Evolutionary conservation across 2,888 invertebrate genomes (phyloP), one percentile per base, ranked within the genome.

Genomic region (Crepidodera aurea): DNA sequence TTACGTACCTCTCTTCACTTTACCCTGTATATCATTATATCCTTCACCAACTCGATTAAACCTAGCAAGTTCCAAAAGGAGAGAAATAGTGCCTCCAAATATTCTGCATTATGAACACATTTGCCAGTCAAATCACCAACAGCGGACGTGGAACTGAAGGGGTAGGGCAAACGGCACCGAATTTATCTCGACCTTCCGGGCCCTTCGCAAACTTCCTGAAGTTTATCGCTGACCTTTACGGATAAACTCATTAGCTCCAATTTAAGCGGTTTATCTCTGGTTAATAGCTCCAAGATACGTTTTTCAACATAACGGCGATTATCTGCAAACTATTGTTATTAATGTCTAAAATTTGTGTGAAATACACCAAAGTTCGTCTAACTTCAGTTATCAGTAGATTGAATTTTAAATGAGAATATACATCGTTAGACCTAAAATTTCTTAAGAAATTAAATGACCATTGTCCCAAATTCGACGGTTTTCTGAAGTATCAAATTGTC

Each of bases 141-240:
- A 48, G 16, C 44, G 44, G 44, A 44, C 22, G 48, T 13, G 29
- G 12, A 48, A 29, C 48, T 16, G 27, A 27, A 15, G 27, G 48
- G 12, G 27, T 25, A 27, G 13, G 16, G 48, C 48, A 48, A 48
- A 48, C 12, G 48, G 29, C 13, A 15, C 16, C 19, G 48, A 48
- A 48, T 27, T 48, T 48, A 48, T 48, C 13, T 29, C 48, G 48
- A 29, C 48, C 48, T 48, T 48, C 48, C 48, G 48, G 48, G 27
- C 7, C 48, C 48, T 29, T 25, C 27, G 27, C n/a, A 15, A 29
- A 48, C 29, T 48, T 48, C 25, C 27, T 15, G 27, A 25, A 29
- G 27, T 29, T 48, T 48, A 48, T 48, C 48, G 48, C 15, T 29
- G 48, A 29, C 48, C 48, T 29, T 48, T 48, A 13, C 48, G 48